phyloP scores from a whole-genome alignment of 2,797 vertebrate genomes.

The Heterohyrax brucei region DNA sequence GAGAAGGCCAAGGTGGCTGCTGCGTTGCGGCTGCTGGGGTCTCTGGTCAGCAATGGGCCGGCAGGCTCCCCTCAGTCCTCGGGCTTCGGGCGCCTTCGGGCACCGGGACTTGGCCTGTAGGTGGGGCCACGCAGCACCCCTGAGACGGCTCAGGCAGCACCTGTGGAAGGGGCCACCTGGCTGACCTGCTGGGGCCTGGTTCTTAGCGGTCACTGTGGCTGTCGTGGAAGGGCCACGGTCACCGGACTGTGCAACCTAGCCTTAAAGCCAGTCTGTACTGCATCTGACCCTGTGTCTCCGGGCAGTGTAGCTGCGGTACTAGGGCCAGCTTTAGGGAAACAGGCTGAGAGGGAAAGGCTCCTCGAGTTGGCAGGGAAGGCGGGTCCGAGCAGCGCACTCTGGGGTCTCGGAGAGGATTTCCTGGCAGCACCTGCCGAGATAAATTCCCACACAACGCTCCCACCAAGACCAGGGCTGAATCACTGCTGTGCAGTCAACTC shows the following conservation, averaged over 20 bases:
- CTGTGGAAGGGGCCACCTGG: background rate
- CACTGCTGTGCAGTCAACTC: no score
- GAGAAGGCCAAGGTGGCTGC: background rate
- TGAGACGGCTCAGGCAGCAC: background rate
- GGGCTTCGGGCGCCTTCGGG: no score
- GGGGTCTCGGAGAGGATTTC: background rate
- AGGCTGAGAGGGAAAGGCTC: background rate
- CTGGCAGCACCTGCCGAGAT: background rate
- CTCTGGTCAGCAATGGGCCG: background rate
- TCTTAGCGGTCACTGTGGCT: background rate
- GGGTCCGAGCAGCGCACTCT: background rate
- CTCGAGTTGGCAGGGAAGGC: background rate
- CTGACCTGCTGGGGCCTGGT: background rate
- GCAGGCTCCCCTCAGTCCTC: background rate
- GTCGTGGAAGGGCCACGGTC: background rate
- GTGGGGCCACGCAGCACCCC: background rate
- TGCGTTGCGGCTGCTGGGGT: background rate
- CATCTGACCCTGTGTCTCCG: background rate
- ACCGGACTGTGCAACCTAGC: background rate
- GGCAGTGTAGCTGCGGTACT: background rate
- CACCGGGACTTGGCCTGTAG: no score
- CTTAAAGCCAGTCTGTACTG: background rate
- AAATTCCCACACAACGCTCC: background rate
- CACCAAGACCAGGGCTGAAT: no score
- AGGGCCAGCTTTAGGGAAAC: conserved; percentile 10